Evolutionary conservation across 1,140 invertebrate species (phyloP), one percentile per base, ranked within the genome.

Genomic region (Oreohelix idahoensis): DNA sequence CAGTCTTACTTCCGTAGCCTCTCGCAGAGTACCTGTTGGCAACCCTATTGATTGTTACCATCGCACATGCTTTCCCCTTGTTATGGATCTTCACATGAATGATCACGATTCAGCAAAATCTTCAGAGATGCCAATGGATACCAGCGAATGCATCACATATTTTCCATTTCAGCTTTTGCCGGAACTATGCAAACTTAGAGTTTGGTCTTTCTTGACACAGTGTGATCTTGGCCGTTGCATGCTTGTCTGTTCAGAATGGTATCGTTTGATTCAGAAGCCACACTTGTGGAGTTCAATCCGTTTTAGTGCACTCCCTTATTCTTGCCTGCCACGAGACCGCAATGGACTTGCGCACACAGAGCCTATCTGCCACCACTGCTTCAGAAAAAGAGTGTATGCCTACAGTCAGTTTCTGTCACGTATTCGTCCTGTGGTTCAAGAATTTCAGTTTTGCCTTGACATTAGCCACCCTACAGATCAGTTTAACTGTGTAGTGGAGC

Each of bases 401-500:
- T 90, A 89, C 83, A 58, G 87, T 73, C 66, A 87, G 38, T 88
- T 87, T 79, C 51, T 92, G 49, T 71, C 85, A 20, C 70, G 29
- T 0, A 84, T 91, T 20, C 83, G 79, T 45, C 91, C 92, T 36
- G 49, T 86, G n/a, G 69, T 92, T 32, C 85, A 85, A 76, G 85
- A 86, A 42, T 84, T 92, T 8, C 87, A 89, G 39, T 92, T 92
- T 81, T 88, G 89, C 66, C 90, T 90, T 81, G 90, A 92, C 82
- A 91, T 92, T 63, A 89, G 83, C 29, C 89, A 92, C 73, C 42
- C 84, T 29, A 83, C 83, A 39, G 89, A 90, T 81, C 85, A 89
- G 17, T 92, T 87, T 84, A 76, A 89, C 17, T 69, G 86, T 11
- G 85, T 87, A 42, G 63, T 92, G 0, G 83, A 90, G 51, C 83